Conservation (phyloP, 2,113 vertebrate species). For the Calidris pugnax region DNA sequence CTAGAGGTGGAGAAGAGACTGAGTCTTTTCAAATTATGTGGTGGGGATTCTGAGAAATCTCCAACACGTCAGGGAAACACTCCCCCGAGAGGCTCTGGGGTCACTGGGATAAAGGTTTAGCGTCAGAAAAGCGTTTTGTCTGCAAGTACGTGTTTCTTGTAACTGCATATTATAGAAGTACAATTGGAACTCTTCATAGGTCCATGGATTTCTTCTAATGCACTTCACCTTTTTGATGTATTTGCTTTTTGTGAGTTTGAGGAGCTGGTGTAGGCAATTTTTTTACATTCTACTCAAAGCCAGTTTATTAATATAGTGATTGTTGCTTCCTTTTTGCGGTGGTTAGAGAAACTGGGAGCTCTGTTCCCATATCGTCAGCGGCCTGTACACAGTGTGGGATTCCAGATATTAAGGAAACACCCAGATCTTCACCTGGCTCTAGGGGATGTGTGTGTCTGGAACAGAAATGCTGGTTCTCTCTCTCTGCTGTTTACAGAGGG, state of each 20-base stretch:
- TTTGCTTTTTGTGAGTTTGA: not conserved
- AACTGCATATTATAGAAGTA: not conserved
- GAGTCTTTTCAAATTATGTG: not conserved
- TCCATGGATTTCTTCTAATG: not conserved
- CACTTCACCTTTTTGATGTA: not conserved
- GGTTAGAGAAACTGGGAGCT: not conserved
- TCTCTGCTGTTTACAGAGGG: too few relatives aligned
- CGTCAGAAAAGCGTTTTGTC: not conserved
- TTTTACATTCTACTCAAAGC: not conserved
- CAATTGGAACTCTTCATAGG: not conserved
- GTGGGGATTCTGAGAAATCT: not conserved
- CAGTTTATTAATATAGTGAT: not conserved
- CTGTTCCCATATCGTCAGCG: not conserved
- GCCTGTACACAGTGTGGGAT: not conserved
- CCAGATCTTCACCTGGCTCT: not conserved
- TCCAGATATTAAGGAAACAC: not conserved
- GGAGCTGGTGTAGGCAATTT: not conserved
- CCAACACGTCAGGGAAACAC: not conserved
- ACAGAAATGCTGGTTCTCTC: not conserved
- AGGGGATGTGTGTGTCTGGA: not conserved
- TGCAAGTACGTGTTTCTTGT: not conserved
- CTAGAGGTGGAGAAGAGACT: not conserved
- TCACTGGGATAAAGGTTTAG: not conserved
- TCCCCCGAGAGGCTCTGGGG: not conserved
- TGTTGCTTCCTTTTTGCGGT: not conserved